Base-by-base conservation (phyloP, 2,113 vertebrate species). In the Cyrtonyx montezumae region DNA sequence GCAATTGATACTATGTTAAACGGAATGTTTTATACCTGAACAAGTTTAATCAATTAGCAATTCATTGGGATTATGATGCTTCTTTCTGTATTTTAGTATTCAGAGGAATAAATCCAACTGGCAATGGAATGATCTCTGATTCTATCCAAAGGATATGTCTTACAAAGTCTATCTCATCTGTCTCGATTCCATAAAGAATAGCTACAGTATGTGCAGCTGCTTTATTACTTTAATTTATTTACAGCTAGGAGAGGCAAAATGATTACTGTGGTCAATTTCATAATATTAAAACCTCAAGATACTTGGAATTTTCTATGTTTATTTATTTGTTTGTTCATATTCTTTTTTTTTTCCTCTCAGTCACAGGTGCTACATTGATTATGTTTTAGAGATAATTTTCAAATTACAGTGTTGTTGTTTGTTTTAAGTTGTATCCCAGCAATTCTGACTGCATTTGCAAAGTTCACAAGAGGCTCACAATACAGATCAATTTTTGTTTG, bases 401-500 rank as follows among this genome's bases (percentile, higher is more conserved):
- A 75, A 13, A 7, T 59, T 77, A 26, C 7, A 69, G 4, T 21
- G n/a, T n/a, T n/a, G n/a, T n/a, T n/a, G n/a, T n/a, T n/a, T n/a
- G n/a, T n/a, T 43, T 61, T 77, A 32, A 56, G 3, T 26, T 26
- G 1, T 18, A 55, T 34, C 43, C 13, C 46, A 58, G 3, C 10
- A 26, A 59, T 88, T 45, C 21, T 56, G 26, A 7, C 14, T 93
- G 11, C 6, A 43, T 30, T 28, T 51, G 10, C 12, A 30, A 87
- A 73, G 21, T 34, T 82, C 26, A 62, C 30, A 40, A n/a, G 56
- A 87, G 7, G 6, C 7, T 51, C 28, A 63, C 4, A 68, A 36
- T 59, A 2, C 6, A 79, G 1, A 28, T 1, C 0, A 1, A 46
- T 42, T 51, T 20, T 46, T n/a, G 3, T 3, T 51, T 78, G 9